A percentile compares a stretch with the other conserved stretches of the same genome.
Conservation (phyloP, 2,888 invertebrate species). For the Drosophila ezoana region DNA sequence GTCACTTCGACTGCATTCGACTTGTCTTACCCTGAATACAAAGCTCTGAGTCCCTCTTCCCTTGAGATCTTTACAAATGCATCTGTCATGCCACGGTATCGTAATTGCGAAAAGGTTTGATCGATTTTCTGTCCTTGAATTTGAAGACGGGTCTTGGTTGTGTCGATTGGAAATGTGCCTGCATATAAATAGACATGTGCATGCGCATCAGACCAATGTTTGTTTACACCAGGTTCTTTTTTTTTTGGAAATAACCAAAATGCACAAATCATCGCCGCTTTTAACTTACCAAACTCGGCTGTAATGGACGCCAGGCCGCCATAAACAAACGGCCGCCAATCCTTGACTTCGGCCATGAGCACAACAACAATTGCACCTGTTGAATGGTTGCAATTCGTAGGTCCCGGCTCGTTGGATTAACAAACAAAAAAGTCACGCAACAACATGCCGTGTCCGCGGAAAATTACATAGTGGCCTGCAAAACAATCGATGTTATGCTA, state of each 20-base stretch:
- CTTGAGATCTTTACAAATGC: constrained; percentile 93
- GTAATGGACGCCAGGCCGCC: constrained; percentile 97
- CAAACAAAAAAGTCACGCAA: constrained; percentile 52
- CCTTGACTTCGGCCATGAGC: constrained; percentile 81
- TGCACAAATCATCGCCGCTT: constrained; percentile 23
- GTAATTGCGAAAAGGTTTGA: constrained; percentile 89
- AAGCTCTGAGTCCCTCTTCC: constrained; percentile 93
- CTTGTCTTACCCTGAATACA: constrained; percentile 92
- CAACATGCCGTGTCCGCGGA: constrained; percentile 53
- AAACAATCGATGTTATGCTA: constrained; percentile 4
- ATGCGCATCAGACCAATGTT: constrained; percentile 42
- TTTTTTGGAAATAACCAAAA: background rate
- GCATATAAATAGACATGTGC: constrained; percentile 34
- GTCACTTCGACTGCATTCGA: constrained; percentile 30
- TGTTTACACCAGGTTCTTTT: constrained; percentile 58
- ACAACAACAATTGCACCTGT: constrained; percentile 49
- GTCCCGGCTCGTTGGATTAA: constrained; percentile 6
- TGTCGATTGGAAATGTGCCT: constrained; percentile 99
- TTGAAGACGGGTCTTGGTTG: constrained; percentile 96
- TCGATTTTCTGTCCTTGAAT: constrained; percentile 96
- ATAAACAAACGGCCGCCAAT: constrained; percentile 97
- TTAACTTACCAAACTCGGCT: constrained; percentile 93
- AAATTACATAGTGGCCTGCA: constrained; percentile 22
- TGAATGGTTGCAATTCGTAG: constrained; percentile 35
- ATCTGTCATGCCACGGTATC: constrained; percentile 96